Evolutionary conservation across 2,113 vertebrate genomes (phyloP), one percentile per base, ranked within the genome.

Genomic region (Vulpes lagopus): DNA sequence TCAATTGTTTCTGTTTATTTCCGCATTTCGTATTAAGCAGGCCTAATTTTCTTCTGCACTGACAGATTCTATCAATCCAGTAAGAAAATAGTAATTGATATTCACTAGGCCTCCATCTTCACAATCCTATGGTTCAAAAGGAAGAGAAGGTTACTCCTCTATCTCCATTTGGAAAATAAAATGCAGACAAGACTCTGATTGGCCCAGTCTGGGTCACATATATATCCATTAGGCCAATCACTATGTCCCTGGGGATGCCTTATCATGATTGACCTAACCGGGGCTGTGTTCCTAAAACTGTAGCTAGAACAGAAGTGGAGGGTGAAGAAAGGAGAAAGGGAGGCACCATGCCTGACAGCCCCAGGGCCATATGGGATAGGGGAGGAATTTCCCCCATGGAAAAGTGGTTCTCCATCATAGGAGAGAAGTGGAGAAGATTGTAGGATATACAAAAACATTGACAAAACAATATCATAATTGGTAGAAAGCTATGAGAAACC

Each of bases 21-120:
- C 49, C 81, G 55, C 73, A 55, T 94, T 73, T 95, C 22, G 30
- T 87, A 16, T 55, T 14, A 89, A 19, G 11, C 65, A 67, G 25
- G 25, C 19, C 49, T 94, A 55, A 67, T 83, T 83, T 53, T 89
- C 60, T 95, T 20, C 38, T 73, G 9, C 43, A 84, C 12, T 30
- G 51, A 69, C 8, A 60, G n/a, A 59, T 16, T 59, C 73, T 82
- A 25, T 69, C 53, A 64, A 9, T 62, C 11, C 62, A 27, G 27
- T 38, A 69, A 43, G 84, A 89, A 95, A 91, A 89, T 3, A 85
- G 64, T 91, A 62, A 65, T 8, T 35, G 65, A 92, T 62, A 84
- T 22, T 87, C n/a, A 43, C 10, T 55, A 78, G 60, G 25, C 35
- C 88, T 73, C 25, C 25, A 55, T 90, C 80, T 89, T 97, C 67